Conservation (phyloP, 2,113 vertebrate genomes). For the Suncus etruscus region DNA sequence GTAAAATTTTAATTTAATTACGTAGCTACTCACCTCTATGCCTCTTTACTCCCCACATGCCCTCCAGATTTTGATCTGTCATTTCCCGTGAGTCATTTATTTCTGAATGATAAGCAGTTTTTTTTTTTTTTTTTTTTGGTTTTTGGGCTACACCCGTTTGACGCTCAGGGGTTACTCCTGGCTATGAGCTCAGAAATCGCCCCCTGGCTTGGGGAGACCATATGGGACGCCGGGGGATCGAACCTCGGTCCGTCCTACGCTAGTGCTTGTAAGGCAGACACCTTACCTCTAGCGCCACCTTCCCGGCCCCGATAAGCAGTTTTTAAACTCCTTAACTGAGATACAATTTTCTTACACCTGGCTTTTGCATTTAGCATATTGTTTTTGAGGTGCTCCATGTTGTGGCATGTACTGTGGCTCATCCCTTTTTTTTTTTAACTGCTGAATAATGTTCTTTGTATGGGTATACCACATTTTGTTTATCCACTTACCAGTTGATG, state of each 20-base stretch:
- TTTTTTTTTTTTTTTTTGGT: too few relatives aligned
- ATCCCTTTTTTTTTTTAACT: constrained; percentile 1
- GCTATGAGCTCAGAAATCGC: too few relatives aligned
- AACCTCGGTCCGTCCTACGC: too few relatives aligned
- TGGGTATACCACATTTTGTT: background rate
- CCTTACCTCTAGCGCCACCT: too few relatives aligned
- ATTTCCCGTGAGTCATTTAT: background rate
- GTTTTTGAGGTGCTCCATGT: constrained; percentile 6
- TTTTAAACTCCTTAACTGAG: background rate
- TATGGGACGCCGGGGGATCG: too few relatives aligned
- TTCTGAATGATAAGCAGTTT: background rate
- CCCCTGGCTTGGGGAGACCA: too few relatives aligned
- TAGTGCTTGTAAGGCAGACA: too few relatives aligned
- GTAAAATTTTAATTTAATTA: background rate
- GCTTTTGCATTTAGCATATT: background rate
- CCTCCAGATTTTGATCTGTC: background rate
- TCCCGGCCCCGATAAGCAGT: too few relatives aligned
- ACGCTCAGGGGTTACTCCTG: too few relatives aligned
- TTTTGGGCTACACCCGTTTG: too few relatives aligned
- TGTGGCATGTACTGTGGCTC: background rate
- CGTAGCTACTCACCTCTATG: background rate
- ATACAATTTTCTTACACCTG: background rate
- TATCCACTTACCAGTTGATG: constrained; percentile 13
- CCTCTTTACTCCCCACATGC: background rate
- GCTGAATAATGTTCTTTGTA: constrained; percentile 1